Base-by-base conservation (phyloP, 2,113 vertebrate species). In the Gambusia affinis region DNA sequence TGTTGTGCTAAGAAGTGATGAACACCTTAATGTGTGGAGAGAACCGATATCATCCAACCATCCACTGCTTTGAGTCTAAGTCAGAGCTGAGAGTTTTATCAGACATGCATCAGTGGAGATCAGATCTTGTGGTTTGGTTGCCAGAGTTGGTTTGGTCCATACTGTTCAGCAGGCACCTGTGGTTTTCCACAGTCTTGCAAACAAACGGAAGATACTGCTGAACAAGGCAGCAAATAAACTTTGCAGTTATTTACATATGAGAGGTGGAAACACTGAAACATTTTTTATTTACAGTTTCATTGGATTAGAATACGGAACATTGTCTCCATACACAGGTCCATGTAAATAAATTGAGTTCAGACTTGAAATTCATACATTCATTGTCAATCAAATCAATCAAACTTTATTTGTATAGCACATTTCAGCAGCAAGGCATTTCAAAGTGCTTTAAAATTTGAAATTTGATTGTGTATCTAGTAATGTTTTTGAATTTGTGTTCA, bases 151-250 rank as follows among this genome's bases (percentile, higher is more conserved):
- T 83, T 75, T 86, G 65, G 64, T 80, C 79, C 27, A 17, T 29
- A 29, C 24, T 51, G 64, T 28, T 72, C 64, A 65, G 31, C 30
- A 75, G 72, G 24, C 70, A 88, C 85, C 72, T 80, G 84, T 77
- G 86, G 81, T 91, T 78, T 72, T 54, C 64, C 28, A 27, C 63
- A n/a, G 63, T 27, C 28, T 12, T 7, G 2, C 27, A 42, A 64
- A 72, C 29, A 66, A 61, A 73, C 70, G 33, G 14, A 62, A 80
- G 28, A 54, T 72, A 64, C 79, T 60, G 44, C 63, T 64, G 51
- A 62, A 44, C 51, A 12, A 51, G n/a, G n/a, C 27, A 63, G 62
- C 37, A 65, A 31, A 14, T 29, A 4, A 57, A 69, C 24, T 47
- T 64, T 57, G 27, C 24, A 67, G 51, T 28, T 35, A 60, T 22